Evolutionary conservation across 2,113 vertebrate genomes (phyloP), one percentile per base, ranked within the genome.

Genomic region (Grammomys surdaster): DNA sequence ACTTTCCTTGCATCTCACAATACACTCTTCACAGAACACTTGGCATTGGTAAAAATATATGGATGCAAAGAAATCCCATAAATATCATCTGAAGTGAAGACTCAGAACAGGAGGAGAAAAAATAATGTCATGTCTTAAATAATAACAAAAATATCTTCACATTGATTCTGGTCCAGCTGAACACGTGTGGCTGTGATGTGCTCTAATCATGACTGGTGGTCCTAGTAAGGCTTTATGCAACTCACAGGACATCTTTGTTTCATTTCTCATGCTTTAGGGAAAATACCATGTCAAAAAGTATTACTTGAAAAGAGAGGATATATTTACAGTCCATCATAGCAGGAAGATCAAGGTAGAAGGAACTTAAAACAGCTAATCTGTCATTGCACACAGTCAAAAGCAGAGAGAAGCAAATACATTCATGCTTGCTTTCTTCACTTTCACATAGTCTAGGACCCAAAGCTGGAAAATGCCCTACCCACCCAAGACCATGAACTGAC

Each of bases 11-110:
- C 17, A 8, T 85, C 40, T 65, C 10, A 4, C 1, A 26, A 2
- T 7, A 12, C 75, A n/a, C 26, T 89, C 24, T 93, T 90, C n/a
- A 76, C 43, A 92, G 78, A 67, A 75, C 43, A 58, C 1, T 17
- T 20, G 8, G 8, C 2, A 77, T 95, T 31, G 12, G 65, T 51
- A 43, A 91, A 58, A 82, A 87, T 22, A 20, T 13, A 7, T 8
- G 33, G 46, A 87, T 78, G 3, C 13, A 43, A 36, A 73, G 28
- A 97, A 28, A 89, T 73, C 31, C 14, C 43, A 33, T 48, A 33
- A 19, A 67, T 31, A 43, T 90, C 14, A 91, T 31, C 88, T 65
- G 26, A 94, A 95, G 43, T 81, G 4, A 94, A 92, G 80, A 19
- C 5, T 88, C 16, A 75, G n/a, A 75, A 43, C 20, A 75, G n/a